Conservation (phyloP, 2,797 vertebrate genomes). For the Rhinophrynus dorsalis region DNA sequence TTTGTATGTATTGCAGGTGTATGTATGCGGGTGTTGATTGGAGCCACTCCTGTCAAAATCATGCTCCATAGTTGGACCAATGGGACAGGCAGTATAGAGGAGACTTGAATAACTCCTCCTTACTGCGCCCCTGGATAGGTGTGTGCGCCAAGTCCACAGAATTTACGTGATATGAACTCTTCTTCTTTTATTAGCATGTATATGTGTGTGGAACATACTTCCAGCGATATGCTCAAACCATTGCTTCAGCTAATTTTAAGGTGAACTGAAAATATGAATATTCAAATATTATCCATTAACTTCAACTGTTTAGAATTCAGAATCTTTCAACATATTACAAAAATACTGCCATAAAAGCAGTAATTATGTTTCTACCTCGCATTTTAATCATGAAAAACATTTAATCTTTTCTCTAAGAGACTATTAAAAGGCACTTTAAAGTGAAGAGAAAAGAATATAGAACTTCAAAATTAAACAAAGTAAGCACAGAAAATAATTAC, state of each 20-base stretch:
- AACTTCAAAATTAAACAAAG: conserved; percentile 44
- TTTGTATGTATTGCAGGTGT: too few relatives aligned
- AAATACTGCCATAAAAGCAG: conserved; percentile 49
- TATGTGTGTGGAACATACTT: too few relatives aligned
- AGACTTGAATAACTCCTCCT: too few relatives aligned
- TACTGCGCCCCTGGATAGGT: too few relatives aligned
- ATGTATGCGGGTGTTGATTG: too few relatives aligned
- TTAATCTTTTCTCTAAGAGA: conserved; percentile 49
- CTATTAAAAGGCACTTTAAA: conserved; percentile 50
- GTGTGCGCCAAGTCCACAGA: too few relatives aligned
- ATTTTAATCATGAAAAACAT: conserved; percentile 50
- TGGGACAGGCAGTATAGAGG: too few relatives aligned
- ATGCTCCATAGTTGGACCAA: too few relatives aligned
- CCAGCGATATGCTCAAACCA: too few relatives aligned
- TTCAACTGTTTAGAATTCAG: conserved; percentile 27
- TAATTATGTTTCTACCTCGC: conserved; percentile 46
- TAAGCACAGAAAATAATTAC: conserved; percentile 42
- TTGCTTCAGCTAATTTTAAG: conserved; percentile 24
- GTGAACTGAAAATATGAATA: conserved; percentile 35
- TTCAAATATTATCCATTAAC: conserved; percentile 46
- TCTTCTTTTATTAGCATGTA: too few relatives aligned
- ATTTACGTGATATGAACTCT: too few relatives aligned
- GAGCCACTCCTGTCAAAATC: too few relatives aligned
- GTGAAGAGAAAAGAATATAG: conserved; percentile 41
- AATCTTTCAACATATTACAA: conserved; percentile 42